A percentile compares a stretch with the other conserved stretches of the same genome.
These are phyloP conservation scores for Clarias macrocephalus DNA, from an alignment of 2,113 vertebrate species.

Conservation along the genomic window DNA sequence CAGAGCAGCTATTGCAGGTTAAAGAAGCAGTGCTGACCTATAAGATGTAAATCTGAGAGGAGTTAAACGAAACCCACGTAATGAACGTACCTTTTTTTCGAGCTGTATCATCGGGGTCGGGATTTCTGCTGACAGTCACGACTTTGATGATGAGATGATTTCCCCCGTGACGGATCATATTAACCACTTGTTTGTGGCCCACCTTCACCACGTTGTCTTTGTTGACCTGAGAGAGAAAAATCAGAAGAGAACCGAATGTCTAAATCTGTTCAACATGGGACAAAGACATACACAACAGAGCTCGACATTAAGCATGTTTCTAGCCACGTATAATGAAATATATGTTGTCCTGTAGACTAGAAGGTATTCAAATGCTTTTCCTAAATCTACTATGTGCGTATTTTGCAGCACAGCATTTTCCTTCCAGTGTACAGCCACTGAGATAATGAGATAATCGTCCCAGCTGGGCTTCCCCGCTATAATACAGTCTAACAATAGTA, in stretches of 20 bases:
- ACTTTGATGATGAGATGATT: slow-evolving; percentile 88
- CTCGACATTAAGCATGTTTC: background rate
- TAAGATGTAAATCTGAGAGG: background rate
- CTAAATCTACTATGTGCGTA: background rate
- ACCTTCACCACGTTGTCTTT: slow-evolving; percentile 90
- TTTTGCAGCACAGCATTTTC: background rate
- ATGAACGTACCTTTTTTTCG: slow-evolving; percentile 83
- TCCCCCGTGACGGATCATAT: slow-evolving; percentile 88
- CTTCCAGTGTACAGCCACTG: background rate
- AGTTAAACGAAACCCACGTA: background rate
- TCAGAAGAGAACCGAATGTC: background rate
- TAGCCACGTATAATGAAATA: background rate
- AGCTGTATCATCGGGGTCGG: slow-evolving; percentile 86
- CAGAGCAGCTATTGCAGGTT: background rate
- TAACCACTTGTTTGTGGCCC: slow-evolving; percentile 90
- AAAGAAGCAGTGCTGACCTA: background rate
- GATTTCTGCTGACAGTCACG: slow-evolving; percentile 86
- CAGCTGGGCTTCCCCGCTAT: slow-evolving; percentile 4
- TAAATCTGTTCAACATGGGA: background rate
- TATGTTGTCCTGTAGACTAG: background rate
- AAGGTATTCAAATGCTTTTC: background rate
- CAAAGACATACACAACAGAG: background rate
- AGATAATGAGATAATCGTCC: slow-evolving; percentile 18
- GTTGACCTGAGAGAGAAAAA: slow-evolving; percentile 76
- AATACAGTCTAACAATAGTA: slow-evolving; percentile 30